Percentiles rank a stretch among this genome's conserved stretches.
phyloP scores from a whole-genome alignment of 1,140 invertebrate genomes.

The Atta cephalotes region DNA sequence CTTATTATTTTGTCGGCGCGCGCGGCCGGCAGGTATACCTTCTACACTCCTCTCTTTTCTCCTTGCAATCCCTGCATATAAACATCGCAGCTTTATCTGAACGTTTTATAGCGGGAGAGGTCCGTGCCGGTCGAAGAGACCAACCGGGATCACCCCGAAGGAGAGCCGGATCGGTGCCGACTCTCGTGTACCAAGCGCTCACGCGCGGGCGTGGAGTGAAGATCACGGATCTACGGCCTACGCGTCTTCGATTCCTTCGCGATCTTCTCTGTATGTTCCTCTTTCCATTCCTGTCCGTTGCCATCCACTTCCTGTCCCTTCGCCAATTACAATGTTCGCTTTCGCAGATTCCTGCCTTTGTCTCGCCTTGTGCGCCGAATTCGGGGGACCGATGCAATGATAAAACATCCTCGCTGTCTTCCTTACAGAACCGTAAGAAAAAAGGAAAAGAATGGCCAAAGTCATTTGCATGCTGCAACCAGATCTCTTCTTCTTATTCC shows the following conservation, averaged over 20 bases:
- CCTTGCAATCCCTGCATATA: conserved; percentile 79
- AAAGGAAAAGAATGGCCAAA: conserved; percentile 31
- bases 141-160: conserved; percentile 56
- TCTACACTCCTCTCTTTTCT: conserved; percentile 50
- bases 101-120: conserved; percentile 78
- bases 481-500: conserved; percentile 36
- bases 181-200: background rate
- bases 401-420: conserved; percentile 22
- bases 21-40: conserved; percentile 75
- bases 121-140: conserved; percentile 56
- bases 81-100: conserved; percentile 82
- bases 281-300: background rate
- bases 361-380: conserved; percentile 56
- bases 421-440: conserved; percentile 38
- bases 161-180: conserved; percentile 34
- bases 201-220: conserved; percentile 16
- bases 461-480: conserved; percentile 66
- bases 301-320: background rate
- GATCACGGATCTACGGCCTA: conserved; percentile 66
- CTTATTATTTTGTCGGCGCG: conserved; percentile 80
- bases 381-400: conserved; percentile 25
- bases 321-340: conserved; percentile 57
- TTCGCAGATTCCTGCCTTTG: conserved; percentile 53
- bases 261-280: conserved; percentile 20
- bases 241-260: conserved; percentile 40